These are phyloP conservation scores for Saturnia japonica DNA, from an alignment of 2,888 invertebrate genomes.

Conservation along the genomic window DNA sequence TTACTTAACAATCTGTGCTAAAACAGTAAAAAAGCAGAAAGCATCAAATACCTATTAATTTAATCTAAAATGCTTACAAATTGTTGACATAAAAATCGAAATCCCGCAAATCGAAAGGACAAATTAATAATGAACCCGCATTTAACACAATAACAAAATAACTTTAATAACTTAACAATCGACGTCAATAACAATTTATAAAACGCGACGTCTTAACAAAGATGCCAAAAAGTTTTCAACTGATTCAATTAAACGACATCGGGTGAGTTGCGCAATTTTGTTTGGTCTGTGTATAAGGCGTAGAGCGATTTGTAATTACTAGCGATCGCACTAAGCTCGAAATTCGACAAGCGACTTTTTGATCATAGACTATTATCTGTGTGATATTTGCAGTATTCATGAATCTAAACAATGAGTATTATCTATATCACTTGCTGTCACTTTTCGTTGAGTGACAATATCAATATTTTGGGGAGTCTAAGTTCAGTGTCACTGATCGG, in stretches of 20 bases:
- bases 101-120: slow-evolving; percentile 13
- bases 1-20: too few relatives aligned
- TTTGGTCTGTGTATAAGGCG: slow-evolving; percentile 28
- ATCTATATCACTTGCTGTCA: too few relatives aligned
- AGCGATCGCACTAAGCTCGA: too few relatives aligned
- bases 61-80: not conserved
- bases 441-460: too few relatives aligned
- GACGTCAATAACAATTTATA: slow-evolving; percentile 67
- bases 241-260: slow-evolving; percentile 56
- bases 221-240: slow-evolving; percentile 48
- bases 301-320: slow-evolving; percentile 2
- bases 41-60: not conserved
- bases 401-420: too few relatives aligned
- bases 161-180: slow-evolving; percentile 46
- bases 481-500: too few relatives aligned
- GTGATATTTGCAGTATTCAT: too few relatives aligned
- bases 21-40: not conserved
- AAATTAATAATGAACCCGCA: slow-evolving; percentile 31
- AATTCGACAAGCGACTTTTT: too few relatives aligned
- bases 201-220: slow-evolving; percentile 44
- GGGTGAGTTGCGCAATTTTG: slow-evolving; percentile 41
- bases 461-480: too few relatives aligned
- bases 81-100: slow-evolving; percentile 15
- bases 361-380: too few relatives aligned
- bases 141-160: slow-evolving; percentile 33